Conservation (phyloP, 2,888 invertebrate genomes). For the Horisme vitalbata region DNA sequence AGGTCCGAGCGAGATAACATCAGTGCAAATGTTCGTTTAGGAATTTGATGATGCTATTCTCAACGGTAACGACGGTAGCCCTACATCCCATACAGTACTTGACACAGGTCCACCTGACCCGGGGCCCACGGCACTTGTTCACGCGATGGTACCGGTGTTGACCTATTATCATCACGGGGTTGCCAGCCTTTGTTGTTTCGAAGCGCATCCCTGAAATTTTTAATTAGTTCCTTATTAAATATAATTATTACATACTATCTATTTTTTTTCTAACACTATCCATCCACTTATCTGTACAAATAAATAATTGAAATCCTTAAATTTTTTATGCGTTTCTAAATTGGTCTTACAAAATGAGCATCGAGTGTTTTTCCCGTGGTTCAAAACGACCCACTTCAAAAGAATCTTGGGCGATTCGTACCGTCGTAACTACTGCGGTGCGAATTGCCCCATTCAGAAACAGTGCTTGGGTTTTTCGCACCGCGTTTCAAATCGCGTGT, state of each 20-base stretch:
- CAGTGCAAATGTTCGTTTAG: constrained; percentile 32
- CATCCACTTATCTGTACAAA: no score
- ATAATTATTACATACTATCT: no score
- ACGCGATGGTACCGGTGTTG: constrained; percentile 45
- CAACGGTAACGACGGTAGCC: constrained; percentile 39
- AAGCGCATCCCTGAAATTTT: constrained; percentile 32
- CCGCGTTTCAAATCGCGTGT: constrained; percentile 3
- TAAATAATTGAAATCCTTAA: no score
- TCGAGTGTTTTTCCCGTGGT: no score
- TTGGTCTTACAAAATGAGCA: no score
- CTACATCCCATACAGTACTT: constrained; percentile 44
- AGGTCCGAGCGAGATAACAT: no score
- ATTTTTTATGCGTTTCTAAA: no score
- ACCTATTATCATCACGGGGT: constrained; percentile 47
- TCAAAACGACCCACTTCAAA: no score
- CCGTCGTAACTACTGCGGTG: constrained; percentile 2
- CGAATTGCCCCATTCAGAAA: constrained; percentile 7
- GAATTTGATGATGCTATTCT: constrained; percentile 30
- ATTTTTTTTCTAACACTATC: no score
- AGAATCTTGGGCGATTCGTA: not conserved
- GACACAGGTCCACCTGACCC: constrained; percentile 48
- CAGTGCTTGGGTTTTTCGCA: constrained; percentile 6
- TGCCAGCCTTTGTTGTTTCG: constrained; percentile 45
- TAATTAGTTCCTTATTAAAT: no score
- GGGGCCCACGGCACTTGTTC: constrained; percentile 41